Percentiles rank a stretch among this genome's conserved stretches.
phyloP scores from a whole-genome alignment of 2,888 invertebrate species.

The Mythimna vitellina region DNA sequence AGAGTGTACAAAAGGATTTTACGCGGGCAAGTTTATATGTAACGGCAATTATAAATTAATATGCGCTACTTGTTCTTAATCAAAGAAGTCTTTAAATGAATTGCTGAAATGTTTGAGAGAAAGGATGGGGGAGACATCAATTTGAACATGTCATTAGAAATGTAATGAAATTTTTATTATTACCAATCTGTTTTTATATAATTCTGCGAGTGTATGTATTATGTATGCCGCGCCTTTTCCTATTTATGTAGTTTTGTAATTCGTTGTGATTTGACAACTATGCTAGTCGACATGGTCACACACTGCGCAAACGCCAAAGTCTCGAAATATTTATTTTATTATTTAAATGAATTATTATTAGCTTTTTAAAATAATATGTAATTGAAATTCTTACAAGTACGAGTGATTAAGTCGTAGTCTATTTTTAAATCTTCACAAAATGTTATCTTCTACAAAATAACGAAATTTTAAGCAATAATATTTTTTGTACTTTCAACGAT shows the following conservation, averaged over 20 bases:
- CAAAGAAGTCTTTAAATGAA: conserved; percentile 18
- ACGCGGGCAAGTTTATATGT: conserved; percentile 26
- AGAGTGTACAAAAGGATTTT: conserved; percentile 7
- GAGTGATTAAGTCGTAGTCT: conserved; percentile 6
- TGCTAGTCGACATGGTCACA: conserved; percentile 76
- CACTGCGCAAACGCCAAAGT: conserved; percentile 70
- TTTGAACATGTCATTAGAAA: conserved; percentile 56
- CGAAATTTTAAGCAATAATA: conserved; percentile 27
- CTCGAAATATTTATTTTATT: conserved; percentile 45
- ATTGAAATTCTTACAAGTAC: conserved; percentile 23
- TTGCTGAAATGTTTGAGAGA: background rate
- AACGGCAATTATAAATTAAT: conserved; percentile 16
- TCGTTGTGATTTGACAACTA: conserved; percentile 61
- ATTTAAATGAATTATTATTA: conserved; percentile 27
- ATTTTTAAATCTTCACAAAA: conserved; percentile 8
- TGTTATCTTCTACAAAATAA: conserved; percentile 10
- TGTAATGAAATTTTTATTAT: conserved; percentile 27
- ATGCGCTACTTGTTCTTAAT: conserved; percentile 9
- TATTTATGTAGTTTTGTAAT: conserved; percentile 54
- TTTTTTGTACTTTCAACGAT: conserved; percentile 21
- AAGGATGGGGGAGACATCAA: conserved; percentile 19
- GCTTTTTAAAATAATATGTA: conserved; percentile 2
- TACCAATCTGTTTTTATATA: conserved; percentile 38
- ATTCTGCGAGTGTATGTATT: conserved; percentile 38
- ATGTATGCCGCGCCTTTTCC: conserved; percentile 57